Evolutionary conservation across 2,888 invertebrate species (phyloP), one percentile per base, ranked within the genome.

Genomic region (Clepsis dumicolana): DNA sequence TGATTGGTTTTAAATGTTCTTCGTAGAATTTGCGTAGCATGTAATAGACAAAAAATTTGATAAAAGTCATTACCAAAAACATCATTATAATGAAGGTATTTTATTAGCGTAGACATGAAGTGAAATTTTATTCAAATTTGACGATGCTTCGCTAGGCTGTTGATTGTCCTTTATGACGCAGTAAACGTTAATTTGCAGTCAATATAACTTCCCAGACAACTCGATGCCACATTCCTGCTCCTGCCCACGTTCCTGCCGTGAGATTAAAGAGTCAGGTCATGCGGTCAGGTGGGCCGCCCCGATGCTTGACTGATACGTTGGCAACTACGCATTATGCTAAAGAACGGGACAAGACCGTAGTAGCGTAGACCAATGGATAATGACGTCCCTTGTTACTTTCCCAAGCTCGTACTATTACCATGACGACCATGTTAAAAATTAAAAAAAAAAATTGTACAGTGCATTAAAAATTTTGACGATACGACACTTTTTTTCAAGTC

Each of bases 241-340:
- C 18, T 24, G 24, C 56, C 56, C 21, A 56, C 35, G 35, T 14
- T 35, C 21, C 56, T 59, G 27, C 41, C 41, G 25, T 44, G 41
- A 41, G 59, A 41, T 16, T 25, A 54, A 54, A 72, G 76, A 77
- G 75, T 75, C 64, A 74, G 76, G 74, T 77, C 76, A 71, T 44
- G 44, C 72, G 78, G 77, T 75, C 74, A 78, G 71, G 70, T 73
- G 69, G 75, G 75, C 64, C 65, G 64, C 70, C 53, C 24, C 72
- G 73, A 73, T 73, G 68, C 56, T 73, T 82, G 84, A 84, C 80
- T 77, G 83, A 82, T 82, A 74, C 77, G 75, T 75, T 71, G 71
- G 73, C 73, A 79, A 77, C 77, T 73, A 78, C 73, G 73, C 77
- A 80, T 83, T 83, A 80, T 72, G 60, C 60, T 64, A 63, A 44